A percentile compares a stretch with the other conserved stretches of the same genome.
Conservation (phyloP, 2,113 vertebrate genomes). For the Aegypius monachus region DNA sequence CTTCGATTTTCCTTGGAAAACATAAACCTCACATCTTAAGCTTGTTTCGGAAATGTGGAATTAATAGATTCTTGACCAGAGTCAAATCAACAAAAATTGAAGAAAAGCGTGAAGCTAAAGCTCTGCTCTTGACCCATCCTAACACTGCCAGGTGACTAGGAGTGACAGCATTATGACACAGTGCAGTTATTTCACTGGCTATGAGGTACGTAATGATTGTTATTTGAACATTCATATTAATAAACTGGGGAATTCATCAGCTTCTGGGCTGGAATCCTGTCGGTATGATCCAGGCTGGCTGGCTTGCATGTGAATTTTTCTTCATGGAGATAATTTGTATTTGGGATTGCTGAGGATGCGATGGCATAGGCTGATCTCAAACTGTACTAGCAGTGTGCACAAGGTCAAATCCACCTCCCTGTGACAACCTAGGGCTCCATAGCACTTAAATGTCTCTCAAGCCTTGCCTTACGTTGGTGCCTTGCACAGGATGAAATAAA, state of each 20-base stretch:
- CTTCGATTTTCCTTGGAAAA: not conserved
- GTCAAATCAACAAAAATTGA: not conserved
- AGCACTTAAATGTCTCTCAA: not conserved
- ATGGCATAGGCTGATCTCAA: not conserved
- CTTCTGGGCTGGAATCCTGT: not conserved
- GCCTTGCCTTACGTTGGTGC: not conserved
- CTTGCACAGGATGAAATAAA: not conserved
- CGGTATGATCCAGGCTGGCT: not conserved
- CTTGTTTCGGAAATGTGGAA: not conserved
- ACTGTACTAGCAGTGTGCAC: not conserved
- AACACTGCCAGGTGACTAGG: not conserved
- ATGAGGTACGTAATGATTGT: not conserved
- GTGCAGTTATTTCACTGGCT: not conserved
- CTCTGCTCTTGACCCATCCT: not conserved
- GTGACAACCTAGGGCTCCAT: not conserved
- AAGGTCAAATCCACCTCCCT: not conserved
- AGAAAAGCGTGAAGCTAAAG: not conserved
- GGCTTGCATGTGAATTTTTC: not conserved
- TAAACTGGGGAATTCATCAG: not conserved
- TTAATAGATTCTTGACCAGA: not conserved
- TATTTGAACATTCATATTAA: accelerated
- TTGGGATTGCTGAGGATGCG: not conserved
- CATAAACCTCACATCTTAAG: not conserved
- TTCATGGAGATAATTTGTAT: not conserved
- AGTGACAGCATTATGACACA: not conserved